phyloP scores from a whole-genome alignment of 2,113 vertebrate genomes.

The Eonycteris spelaea region DNA sequence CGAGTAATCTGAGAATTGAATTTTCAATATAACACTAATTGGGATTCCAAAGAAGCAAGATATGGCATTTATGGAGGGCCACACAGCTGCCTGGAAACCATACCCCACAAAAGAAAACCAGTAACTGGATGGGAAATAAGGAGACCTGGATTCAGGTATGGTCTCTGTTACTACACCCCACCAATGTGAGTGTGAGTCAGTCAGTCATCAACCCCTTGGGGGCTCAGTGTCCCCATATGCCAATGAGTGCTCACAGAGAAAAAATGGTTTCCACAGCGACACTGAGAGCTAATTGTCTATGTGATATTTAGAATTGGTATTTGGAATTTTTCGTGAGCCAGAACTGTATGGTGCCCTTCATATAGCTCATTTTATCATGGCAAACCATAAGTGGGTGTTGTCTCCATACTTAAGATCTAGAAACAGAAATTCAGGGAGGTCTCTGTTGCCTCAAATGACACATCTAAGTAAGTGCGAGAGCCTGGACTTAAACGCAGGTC shows the following conservation, averaged over 20 bases:
- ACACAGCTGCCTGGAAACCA: background rate
- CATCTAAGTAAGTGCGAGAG: background rate
- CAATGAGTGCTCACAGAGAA: background rate
- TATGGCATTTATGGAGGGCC: background rate
- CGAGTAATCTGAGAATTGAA: background rate
- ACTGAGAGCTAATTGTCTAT: background rate
- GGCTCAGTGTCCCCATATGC: background rate
- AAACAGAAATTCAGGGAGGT: background rate
- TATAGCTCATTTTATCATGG: background rate
- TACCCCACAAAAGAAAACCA: background rate
- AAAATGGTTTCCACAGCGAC: background rate
- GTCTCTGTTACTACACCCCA: background rate
- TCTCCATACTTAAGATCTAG: background rate
- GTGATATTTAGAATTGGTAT: background rate
- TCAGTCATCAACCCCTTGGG: rapidly evolving
- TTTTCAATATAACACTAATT: background rate
- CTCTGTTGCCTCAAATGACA: background rate
- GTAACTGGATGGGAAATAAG: background rate
- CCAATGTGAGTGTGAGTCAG: background rate
- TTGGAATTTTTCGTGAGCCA: background rate
- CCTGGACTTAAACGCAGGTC: background rate
- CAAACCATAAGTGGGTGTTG: background rate
- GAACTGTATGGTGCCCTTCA: background rate
- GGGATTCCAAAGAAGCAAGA: background rate
- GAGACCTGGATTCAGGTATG: background rate